Base-by-base conservation (phyloP, 2,888 invertebrate genomes). In the Theretra japonica region DNA sequence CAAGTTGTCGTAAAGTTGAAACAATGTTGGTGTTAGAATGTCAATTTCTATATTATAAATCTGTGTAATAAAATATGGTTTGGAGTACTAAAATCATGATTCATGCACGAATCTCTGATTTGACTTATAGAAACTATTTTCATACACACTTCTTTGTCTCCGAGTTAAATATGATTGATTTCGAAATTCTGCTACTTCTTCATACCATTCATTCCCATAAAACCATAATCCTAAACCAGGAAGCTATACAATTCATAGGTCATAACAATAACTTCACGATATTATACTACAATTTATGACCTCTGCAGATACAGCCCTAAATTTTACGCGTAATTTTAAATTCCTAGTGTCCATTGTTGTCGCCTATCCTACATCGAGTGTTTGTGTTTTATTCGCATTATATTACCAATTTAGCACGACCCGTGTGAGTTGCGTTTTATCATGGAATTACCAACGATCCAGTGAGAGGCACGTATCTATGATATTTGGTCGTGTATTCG, bases 261-360 rank as follows among this genome's bases (percentile, higher is more conserved):
- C 15, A 41, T 15, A 41, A 41, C 41, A 11, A 15, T 41, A 53
- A 5, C 4, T 17, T 53, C n/a, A n/a, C n/a, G 6, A 53, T 53
- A 53, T 53, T 53, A 53, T 53, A 19, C n/a, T 53, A 53, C n/a
- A 23, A 53, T 69, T 53, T 56, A 21, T 30, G 23, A 28, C n/a
- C 28, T 30, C 30, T 8, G 28, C 30, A 23, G 70, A 25, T 23
- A 41, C 88, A 87, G 73, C 89, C 88, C 88, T 90, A 84, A 83
- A 88, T 85, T 87, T 88, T 83, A 85, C 87, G 84, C 88, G 86
- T 86, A 89, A 91, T 91, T 92, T 92, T 86, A 90, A 91, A 92
- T 91, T 92, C 91, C 86, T 79, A 88, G 83, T 85, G 81, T 82
- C 90, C 88, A 90, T 91, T 91, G 90, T 91, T 86, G 89, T 87